Conservation (phyloP, 1,140 invertebrate genomes). For the Cryptotermes secundus region DNA sequence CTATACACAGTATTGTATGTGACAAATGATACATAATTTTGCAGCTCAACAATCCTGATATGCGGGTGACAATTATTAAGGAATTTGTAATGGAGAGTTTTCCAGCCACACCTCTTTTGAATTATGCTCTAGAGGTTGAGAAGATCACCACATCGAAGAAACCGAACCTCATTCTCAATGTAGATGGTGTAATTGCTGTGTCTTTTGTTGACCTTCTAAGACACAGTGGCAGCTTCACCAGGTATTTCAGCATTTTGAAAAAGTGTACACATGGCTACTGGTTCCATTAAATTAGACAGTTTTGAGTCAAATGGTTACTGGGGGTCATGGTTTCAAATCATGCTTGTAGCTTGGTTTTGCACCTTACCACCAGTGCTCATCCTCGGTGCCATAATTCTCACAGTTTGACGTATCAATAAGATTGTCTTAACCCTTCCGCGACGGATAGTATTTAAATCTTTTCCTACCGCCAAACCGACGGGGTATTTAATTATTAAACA, state of each 20-base stretch:
- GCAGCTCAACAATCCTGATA: constrained; percentile 97
- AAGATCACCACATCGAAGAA: constrained; percentile 99
- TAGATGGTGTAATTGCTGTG: constrained; percentile 97
- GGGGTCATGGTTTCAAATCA: constrained; percentile 19
- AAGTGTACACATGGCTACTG: not conserved
- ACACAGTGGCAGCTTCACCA: constrained; percentile 89
- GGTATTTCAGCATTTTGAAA: constrained; percentile 50
- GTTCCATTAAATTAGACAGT: not conserved
- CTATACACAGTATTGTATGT: no score
- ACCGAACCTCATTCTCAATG: constrained; percentile 98
- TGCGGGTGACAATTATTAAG: constrained; percentile 94
- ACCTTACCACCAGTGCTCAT: not conserved
- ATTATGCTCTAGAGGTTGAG: constrained; percentile 97
- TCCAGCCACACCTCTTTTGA: constrained; percentile 86
- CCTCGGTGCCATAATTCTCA: not conserved
- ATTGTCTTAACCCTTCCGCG: no score
- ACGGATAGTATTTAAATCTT: no score
- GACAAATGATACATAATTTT: constrained; percentile 24
- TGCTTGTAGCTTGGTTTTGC: not conserved
- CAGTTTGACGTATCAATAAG: no score
- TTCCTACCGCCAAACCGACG: no score
- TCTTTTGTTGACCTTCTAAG: constrained; percentile 96
- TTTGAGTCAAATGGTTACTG: not conserved
- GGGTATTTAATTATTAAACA: no score
- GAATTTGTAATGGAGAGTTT: constrained; percentile 94